Evolutionary conservation across 2,888 invertebrate genomes (phyloP).

Genomic region (Mechanitis mazaeus): DNA sequence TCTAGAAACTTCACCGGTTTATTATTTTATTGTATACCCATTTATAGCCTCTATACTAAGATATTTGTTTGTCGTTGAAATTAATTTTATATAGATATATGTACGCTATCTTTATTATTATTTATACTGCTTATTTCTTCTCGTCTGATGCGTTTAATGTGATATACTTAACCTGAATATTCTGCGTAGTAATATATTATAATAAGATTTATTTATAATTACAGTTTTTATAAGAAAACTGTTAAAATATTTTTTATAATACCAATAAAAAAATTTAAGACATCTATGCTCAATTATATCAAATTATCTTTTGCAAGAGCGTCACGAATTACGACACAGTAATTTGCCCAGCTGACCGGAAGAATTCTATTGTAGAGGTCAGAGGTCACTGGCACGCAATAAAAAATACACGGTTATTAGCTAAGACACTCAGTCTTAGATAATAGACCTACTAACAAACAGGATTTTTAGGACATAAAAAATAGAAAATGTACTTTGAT

Average conservation of each 20-base stretch:
- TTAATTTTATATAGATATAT: slow-evolving; percentile 6
- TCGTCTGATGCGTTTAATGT: no score
- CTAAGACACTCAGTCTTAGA: background rate
- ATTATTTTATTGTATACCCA: background rate
- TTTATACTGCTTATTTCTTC: no score
- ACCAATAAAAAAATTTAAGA: no score
- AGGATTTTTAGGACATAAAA: no score
- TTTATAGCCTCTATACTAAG: slow-evolving; percentile 15
- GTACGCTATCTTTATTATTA: no score
- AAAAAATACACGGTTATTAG: slow-evolving; percentile 5
- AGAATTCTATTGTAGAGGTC: slow-evolving; percentile 40
- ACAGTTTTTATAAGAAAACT: no score
- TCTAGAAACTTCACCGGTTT: slow-evolving; percentile 9
- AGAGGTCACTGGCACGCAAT: slow-evolving; percentile 42
- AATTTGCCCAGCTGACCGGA: slow-evolving; percentile 37
- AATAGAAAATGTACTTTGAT: no score
- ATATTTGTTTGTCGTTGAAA: slow-evolving; percentile 14
- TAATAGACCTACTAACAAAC: background rate
- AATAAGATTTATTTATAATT: no score
- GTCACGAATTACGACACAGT: slow-evolving; percentile 12
- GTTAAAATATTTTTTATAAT: no score
- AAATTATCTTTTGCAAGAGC: slow-evolving; percentile 1
- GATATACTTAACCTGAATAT: no score
- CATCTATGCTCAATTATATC: no score
- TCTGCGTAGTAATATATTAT: no score